These are phyloP conservation scores for Mythimna lalbum DNA, from an alignment of 2,888 invertebrate genomes.

Conservation along the genomic window DNA sequence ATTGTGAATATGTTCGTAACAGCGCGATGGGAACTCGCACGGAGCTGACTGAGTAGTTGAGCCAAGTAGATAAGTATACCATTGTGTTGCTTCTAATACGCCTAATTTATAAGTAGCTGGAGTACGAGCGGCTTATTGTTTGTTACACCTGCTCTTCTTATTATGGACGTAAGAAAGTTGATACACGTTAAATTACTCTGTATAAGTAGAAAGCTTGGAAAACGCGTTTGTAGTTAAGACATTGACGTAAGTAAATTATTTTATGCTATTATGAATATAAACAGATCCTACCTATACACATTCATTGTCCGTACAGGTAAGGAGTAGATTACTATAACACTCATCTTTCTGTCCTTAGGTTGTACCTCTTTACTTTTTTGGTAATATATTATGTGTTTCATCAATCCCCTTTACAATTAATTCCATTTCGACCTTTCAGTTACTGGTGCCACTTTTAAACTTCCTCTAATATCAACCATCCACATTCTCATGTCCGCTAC, in stretches of 20 bases:
- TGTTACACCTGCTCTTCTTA: constrained; percentile 56
- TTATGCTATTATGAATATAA: constrained; percentile 9
- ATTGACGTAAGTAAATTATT: constrained; percentile 40
- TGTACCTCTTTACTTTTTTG: too few relatives aligned
- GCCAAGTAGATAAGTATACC: constrained; percentile 37
- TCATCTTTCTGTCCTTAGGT: too few relatives aligned
- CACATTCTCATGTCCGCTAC: too few relatives aligned
- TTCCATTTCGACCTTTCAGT: too few relatives aligned
- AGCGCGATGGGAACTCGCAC: constrained; percentile 65
- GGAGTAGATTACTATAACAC: too few relatives aligned
- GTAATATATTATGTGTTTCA: too few relatives aligned
- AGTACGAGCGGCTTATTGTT: constrained; percentile 55
- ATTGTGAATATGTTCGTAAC: constrained; percentile 63
- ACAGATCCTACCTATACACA: too few relatives aligned
- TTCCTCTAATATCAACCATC: too few relatives aligned
- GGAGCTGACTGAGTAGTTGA: constrained; percentile 49
- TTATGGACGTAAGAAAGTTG: constrained; percentile 59
- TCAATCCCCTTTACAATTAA: too few relatives aligned
- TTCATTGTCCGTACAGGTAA: too few relatives aligned
- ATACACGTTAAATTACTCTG: constrained; percentile 48
- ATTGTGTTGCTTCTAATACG: constrained; percentile 67
- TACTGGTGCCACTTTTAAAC: too few relatives aligned
- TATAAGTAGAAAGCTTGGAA: constrained; percentile 60
- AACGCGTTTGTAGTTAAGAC: constrained; percentile 31
- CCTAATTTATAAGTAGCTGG: constrained; percentile 62